A percentile compares a stretch with the other conserved stretches of the same genome.
Conservation (phyloP, 2,888 invertebrate genomes). For the Coelopa pilipes region DNA sequence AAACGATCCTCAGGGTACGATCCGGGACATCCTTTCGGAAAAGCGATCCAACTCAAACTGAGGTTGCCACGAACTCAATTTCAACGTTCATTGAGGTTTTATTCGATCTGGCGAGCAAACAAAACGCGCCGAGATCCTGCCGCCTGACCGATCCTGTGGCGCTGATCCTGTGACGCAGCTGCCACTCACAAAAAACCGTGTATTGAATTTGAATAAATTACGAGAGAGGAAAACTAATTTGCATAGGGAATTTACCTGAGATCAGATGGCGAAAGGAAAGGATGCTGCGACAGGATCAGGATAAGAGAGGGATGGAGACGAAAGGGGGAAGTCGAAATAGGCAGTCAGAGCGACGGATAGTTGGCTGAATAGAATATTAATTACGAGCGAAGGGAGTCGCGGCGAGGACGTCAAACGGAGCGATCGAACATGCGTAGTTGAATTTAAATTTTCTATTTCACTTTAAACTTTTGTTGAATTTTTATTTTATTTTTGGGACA, state of each 20-base stretch:
- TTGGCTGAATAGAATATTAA: slow-evolving; percentile 2
- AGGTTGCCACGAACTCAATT: too few species aligned
- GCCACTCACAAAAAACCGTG: not conserved
- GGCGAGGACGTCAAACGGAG: not conserved
- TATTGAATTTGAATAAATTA: slow-evolving; percentile 1
- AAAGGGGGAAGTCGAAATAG: not conserved
- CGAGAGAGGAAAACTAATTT: not conserved
- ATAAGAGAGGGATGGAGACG: too few species aligned
- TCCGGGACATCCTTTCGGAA: too few species aligned
- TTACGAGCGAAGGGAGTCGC: not conserved
- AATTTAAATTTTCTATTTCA: not conserved
- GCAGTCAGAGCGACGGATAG: not conserved
- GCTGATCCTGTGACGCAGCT: slow-evolving; percentile 2
- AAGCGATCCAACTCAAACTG: too few species aligned
- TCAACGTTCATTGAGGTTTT: too few species aligned
- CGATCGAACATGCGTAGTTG: too few species aligned
- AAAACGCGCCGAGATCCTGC: too few species aligned
- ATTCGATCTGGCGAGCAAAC: too few species aligned
- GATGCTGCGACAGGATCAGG: not conserved
- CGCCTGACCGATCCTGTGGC: not conserved
- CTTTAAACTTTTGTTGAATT: not conserved
- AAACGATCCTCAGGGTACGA: too few species aligned
- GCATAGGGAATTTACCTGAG: not conserved
- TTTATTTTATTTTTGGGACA: not conserved
- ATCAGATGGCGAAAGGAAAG: not conserved